phyloP scores from a whole-genome alignment of 2,888 invertebrate species.

The Drosophila meridionalis region DNA sequence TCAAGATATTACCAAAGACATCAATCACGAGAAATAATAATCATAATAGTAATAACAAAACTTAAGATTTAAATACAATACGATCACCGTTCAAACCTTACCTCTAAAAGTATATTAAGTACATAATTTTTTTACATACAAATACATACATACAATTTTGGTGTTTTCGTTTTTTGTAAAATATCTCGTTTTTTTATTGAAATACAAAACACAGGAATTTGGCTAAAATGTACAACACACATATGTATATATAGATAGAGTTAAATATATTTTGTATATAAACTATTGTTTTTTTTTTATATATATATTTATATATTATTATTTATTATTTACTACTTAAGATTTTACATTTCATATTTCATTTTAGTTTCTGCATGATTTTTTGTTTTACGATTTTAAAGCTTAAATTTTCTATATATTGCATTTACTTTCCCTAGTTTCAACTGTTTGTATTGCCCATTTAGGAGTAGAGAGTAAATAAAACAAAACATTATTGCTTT shows the following conservation, averaged over 20 bases:
- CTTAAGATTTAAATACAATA: conserved; percentile 12
- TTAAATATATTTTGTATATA: conserved; percentile 57
- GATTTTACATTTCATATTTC: conserved; percentile 64
- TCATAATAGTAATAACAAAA: conserved; percentile 5
- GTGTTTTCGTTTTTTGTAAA: conserved; percentile 46
- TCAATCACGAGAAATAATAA: conserved; percentile 19
- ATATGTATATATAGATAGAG: conserved; percentile 67
- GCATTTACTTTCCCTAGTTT: conserved; percentile 65
- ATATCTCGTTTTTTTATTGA: conserved; percentile 64
- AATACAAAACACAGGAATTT: conserved; percentile 77
- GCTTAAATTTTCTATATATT: conserved; percentile 69
- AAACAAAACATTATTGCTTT: conserved; percentile 51
- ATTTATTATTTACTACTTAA: conserved; percentile 56
- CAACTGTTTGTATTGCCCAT: conserved; percentile 54
- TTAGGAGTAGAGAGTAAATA: conserved; percentile 15
- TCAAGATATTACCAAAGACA: conserved; percentile 37
- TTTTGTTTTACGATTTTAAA: conserved; percentile 55
- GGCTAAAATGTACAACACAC: conserved; percentile 79
- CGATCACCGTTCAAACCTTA: conserved; percentile 60
- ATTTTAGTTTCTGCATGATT: conserved; percentile 18
- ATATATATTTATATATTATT: conserved; percentile 12
- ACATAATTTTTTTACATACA: conserved; percentile 54
- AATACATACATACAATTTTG: conserved; percentile 57
- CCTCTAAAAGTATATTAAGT: conserved; percentile 56
- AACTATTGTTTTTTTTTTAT: conserved; percentile 51